phyloP scores from a whole-genome alignment of 2,797 vertebrate species.

The Okamejei kenojei region DNA sequence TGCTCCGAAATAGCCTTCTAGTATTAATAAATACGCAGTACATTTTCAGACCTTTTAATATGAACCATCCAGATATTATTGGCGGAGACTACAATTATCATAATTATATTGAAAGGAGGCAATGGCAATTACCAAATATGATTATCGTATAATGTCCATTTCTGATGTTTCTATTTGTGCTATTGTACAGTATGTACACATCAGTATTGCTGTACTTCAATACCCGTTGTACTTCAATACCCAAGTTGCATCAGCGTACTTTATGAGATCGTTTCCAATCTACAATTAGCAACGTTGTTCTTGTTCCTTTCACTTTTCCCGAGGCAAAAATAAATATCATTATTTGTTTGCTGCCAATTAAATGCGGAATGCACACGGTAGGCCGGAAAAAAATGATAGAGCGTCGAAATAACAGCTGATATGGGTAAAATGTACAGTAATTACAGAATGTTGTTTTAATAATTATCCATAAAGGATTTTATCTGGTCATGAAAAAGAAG shows the following conservation, averaged over 20 bases:
- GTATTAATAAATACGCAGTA: not conserved
- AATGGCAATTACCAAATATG: not conserved
- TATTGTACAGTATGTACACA: not conserved
- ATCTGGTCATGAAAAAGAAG: not conserved
- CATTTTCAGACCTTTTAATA: not conserved
- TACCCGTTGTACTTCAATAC: not conserved
- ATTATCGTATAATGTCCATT: not conserved
- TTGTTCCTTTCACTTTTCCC: not conserved
- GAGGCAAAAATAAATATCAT: constrained; percentile 1
- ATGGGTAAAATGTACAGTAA: not conserved
- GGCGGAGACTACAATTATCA: not conserved
- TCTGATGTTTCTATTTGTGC: not conserved
- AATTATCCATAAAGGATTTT: not conserved
- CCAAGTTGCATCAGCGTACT: not conserved
- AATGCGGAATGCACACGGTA: not conserved
- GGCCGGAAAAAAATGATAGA: not conserved
- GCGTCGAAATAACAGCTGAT: not conserved
- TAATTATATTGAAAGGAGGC: not conserved
- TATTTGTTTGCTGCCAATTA: not conserved
- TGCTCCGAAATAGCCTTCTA: not conserved
- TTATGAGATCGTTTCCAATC: not conserved
- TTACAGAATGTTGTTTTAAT: not conserved
- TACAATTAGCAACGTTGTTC: not conserved
- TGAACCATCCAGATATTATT: not conserved
- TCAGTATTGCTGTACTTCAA: not conserved